Conservation (phyloP, 2,113 vertebrate genomes). For the Cromileptes altivelis region DNA sequence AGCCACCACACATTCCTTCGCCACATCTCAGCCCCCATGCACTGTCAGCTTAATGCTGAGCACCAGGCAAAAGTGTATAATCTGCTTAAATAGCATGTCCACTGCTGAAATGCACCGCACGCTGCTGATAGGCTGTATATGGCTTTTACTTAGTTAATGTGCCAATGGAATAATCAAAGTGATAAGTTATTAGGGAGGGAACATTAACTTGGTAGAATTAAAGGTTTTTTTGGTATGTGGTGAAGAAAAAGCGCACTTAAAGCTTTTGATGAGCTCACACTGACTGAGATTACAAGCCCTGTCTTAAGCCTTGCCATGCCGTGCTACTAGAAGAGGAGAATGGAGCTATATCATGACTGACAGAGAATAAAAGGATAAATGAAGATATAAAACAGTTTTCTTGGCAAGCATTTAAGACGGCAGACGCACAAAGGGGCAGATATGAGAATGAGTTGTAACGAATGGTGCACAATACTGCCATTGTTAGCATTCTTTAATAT, state of each 20-base stretch:
- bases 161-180: conserved; percentile 43
- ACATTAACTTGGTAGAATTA: conserved; percentile 47
- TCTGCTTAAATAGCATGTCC: conserved; percentile 65
- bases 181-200: conserved; percentile 49
- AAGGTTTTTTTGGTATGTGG: conserved; percentile 25
- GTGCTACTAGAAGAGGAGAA: conserved; percentile 7
- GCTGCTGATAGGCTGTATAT: conserved; percentile 38
- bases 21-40: conserved; percentile 22
- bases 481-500: neutral
- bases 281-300: conserved; percentile 38
- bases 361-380: neutral
- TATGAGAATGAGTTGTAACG: neutral
- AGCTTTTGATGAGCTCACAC: conserved; percentile 54
- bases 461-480: neutral
- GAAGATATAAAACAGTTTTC: conserved; percentile 16
- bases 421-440: neutral
- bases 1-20: conserved; percentile 36
- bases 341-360: neutral
- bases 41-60: conserved; percentile 49
- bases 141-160: conserved; percentile 52
- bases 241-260: conserved; percentile 35
- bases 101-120: conserved; percentile 39
- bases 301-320: conserved; percentile 16
- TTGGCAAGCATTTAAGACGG: neutral
- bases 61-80: conserved; percentile 52